Percentiles rank a stretch among this genome's conserved stretches.
Conservation (phyloP, 2,888 invertebrate genomes). For the Yponomeuta cagnagella region DNA sequence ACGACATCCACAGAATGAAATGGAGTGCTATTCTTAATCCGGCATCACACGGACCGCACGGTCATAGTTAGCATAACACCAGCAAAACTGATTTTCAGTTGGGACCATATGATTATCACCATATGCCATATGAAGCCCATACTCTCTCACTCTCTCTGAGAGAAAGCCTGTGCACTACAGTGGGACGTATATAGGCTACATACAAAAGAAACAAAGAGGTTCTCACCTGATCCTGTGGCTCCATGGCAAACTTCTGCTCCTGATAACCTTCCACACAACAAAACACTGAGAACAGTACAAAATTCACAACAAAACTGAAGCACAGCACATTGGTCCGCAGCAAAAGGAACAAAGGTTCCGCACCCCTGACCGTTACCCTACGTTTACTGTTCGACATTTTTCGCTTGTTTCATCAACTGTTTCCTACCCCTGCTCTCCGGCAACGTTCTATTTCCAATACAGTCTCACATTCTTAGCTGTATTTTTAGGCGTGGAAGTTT, state of each 20-base stretch:
- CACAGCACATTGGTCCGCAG: conserved; percentile 53
- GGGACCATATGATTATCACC: too few relatives aligned
- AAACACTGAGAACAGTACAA: conserved; percentile 20
- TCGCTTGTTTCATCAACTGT: conserved; percentile 25
- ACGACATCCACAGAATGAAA: too few relatives aligned
- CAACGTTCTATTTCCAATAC: background rate
- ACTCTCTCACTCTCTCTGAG: too few relatives aligned
- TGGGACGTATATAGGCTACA: too few relatives aligned
- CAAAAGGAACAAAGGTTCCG: conserved; percentile 54
- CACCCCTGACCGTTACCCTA: conserved; percentile 52
- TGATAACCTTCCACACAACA: conserved; percentile 43
- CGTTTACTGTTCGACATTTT: conserved; percentile 46
- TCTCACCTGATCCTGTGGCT: conserved; percentile 81
- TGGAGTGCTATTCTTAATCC: too few relatives aligned
- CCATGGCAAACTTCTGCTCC: conserved; percentile 87
- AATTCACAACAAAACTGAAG: conserved; percentile 32
- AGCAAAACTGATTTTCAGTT: too few relatives aligned
- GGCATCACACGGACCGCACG: too few relatives aligned
- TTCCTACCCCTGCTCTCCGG: background rate
- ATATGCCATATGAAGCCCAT: too few relatives aligned
- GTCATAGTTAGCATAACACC: too few relatives aligned
- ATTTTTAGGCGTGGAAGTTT: conserved; percentile 49
- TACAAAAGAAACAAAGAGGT: background rate
- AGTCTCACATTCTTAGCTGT: conserved; percentile 34
- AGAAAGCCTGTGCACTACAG: too few relatives aligned